Conservation (phyloP, 2,113 vertebrate species). For the Tenebrosternarchus preto region DNA sequence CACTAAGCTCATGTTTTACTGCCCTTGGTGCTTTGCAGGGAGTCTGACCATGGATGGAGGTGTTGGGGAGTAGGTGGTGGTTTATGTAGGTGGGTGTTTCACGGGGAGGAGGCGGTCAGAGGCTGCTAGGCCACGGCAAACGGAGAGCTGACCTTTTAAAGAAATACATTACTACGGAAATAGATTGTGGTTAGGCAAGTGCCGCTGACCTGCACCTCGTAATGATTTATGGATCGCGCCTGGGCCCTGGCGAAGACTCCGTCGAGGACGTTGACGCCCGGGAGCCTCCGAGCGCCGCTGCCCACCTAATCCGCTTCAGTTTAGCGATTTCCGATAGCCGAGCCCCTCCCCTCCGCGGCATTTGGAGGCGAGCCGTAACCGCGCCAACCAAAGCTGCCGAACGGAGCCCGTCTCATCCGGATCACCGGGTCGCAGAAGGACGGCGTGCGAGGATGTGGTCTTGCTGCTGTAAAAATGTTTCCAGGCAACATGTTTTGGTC, state of each 20-base stretch:
- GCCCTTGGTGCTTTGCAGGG: conserved; percentile 41
- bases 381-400: neutral
- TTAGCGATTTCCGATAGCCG: conserved; percentile 30
- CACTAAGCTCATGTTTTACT: conserved; percentile 79
- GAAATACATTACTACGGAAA: conserved; percentile 59
- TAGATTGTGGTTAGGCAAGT: conserved; percentile 62
- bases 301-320: neutral
- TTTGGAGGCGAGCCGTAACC: conserved; percentile 25
- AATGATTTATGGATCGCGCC: conserved; percentile 73
- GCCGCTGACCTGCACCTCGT: conserved; percentile 63
- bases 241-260: conserved; percentile 38
- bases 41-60: too few species aligned
- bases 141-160: conserved; percentile 77
- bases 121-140: conserved; percentile 51
- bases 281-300: conserved; percentile 3
- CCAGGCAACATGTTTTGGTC: neutral
- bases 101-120: conserved; percentile 53
- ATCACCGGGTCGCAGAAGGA: conserved; percentile 8
- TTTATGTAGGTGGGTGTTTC: conserved; percentile 56
- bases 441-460: neutral
- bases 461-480: neutral
- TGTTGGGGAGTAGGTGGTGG: too few species aligned
- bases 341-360: neutral
- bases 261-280: conserved; percentile 39
- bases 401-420: neutral